phyloP scores from a whole-genome alignment of 2,888 invertebrate species.

The Orthonychiurus folsomi region DNA sequence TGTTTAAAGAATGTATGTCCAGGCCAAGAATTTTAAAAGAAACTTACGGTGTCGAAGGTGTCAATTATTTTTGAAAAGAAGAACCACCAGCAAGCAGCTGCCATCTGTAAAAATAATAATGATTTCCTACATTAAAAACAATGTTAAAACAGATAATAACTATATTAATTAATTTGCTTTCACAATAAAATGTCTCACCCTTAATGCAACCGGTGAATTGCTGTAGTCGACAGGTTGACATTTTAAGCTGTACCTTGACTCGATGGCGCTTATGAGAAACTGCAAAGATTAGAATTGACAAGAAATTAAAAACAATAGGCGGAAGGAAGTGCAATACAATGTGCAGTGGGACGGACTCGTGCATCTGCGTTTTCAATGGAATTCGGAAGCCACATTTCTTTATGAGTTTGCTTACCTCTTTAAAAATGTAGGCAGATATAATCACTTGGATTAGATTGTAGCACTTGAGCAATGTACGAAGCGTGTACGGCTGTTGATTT shows the following conservation, averaged over 20 bases:
- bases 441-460: slow-evolving; percentile 87
- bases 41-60: slow-evolving; percentile 52
- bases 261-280: slow-evolving; percentile 42
- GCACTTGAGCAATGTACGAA: slow-evolving; percentile 65
- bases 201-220: slow-evolving; percentile 44
- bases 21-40: background rate
- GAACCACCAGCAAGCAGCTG: slow-evolving; percentile 52
- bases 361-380: too few relatives aligned
- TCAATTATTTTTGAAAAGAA: slow-evolving; percentile 54
- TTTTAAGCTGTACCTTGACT: slow-evolving; percentile 46
- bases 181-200: too few relatives aligned
- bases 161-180: too few relatives aligned
- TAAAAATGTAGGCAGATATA: slow-evolving; percentile 78
- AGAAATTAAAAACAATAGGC: too few relatives aligned
- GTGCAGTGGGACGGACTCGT: too few relatives aligned
- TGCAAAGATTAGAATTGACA: slow-evolving; percentile 10
- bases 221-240: slow-evolving; percentile 50
- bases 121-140: too few relatives aligned
- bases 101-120: slow-evolving; percentile 48
- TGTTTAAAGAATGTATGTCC: too few relatives aligned
- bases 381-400: background rate
- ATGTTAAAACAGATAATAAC: too few relatives aligned
- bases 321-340: too few relatives aligned
- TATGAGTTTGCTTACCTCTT: slow-evolving; percentile 58
- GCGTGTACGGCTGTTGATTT: slow-evolving; percentile 72